Base-by-base conservation (phyloP, 2,888 invertebrate species). In the Crematogaster levior region DNA sequence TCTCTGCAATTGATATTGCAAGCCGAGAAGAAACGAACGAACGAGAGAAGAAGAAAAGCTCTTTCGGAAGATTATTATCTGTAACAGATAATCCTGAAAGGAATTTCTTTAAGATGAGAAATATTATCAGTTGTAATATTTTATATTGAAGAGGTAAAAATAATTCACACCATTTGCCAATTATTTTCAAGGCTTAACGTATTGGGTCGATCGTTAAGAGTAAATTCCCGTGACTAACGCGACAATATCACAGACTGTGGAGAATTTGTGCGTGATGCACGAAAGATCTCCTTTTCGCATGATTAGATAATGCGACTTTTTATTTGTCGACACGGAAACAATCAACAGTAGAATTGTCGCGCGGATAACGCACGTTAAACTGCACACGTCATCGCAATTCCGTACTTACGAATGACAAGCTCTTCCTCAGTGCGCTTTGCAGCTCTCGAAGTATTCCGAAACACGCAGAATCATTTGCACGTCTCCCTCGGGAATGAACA, bases 221-320 rank as follows among this genome's bases (percentile, higher is more conserved):
- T 82, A n/a, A 66, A 80, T 84, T 83, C 77, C 85, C 48, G 37
- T 73, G 79, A 68, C 61, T 61, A 21, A 74, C 18, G 46, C 66
- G 56, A 61, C 75, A n/a, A 83, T 82, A 81, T 81, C 81, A 84
- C 74, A 81, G 48, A 66, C 34, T 43, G 56, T 51, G 34, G 24
- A 74, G 82, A 85, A 85, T 83, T 89, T 87, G 86, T 73, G 61
- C 70, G 66, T 88, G 89, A 73, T 30, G 30, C 10, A 43, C 21
- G 1, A 5, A 56, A 10, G 7, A 12, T 40, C 5, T 72, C 15
- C 24, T 24, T 0, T 1, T 58, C 72, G 24, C 18, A 15, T 40
- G n/a, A 53, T 56, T 40, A 72, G 27, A n/a, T 10, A 56, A 37
- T 40, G 34, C n/a, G 2, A 1, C 24, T 24, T 27, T 56, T 56